A percentile compares a stretch with the other conserved stretches of the same genome.
phyloP scores from a whole-genome alignment of 2,888 invertebrate species.

The Congeria kusceri region DNA sequence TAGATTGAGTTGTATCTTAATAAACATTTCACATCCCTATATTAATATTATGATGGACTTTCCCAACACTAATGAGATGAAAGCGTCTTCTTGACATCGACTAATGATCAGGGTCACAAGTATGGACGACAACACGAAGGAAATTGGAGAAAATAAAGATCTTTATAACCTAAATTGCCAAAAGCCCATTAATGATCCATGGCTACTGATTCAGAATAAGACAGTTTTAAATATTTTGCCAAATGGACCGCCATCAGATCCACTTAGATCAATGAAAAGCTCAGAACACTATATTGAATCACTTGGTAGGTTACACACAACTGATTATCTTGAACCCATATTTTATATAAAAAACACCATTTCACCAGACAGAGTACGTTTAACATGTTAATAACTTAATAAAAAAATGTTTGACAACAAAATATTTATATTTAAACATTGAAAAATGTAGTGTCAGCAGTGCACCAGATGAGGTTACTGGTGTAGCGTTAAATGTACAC shows the following conservation, averaged over 20 bases:
- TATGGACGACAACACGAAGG: constrained; percentile 32
- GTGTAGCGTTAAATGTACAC: no score
- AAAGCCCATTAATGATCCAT: constrained; percentile 43
- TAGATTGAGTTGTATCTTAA: background rate
- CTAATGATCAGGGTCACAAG: constrained; percentile 42
- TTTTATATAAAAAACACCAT: no score
- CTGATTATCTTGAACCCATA: no score
- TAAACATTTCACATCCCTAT: background rate
- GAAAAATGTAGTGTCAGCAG: no score
- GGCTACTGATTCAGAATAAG: constrained; percentile 19
- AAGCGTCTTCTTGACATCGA: constrained; percentile 20
- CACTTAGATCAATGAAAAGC: constrained; percentile 42
- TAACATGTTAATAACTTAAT: no score
- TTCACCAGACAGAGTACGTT: no score
- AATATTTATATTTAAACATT: no score
- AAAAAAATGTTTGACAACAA: no score
- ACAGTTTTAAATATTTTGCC: constrained; percentile 12
- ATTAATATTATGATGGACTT: background rate
- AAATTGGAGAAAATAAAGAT: background rate
- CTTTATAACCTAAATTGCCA: background rate
- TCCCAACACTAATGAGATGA: background rate
- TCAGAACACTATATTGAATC: constrained; percentile 53
- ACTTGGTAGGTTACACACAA: constrained; percentile 39
- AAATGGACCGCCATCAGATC: constrained; percentile 37
- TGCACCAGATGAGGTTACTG: no score